Conservation (phyloP, 2,797 vertebrate species). For the Miichthys miiuy region DNA sequence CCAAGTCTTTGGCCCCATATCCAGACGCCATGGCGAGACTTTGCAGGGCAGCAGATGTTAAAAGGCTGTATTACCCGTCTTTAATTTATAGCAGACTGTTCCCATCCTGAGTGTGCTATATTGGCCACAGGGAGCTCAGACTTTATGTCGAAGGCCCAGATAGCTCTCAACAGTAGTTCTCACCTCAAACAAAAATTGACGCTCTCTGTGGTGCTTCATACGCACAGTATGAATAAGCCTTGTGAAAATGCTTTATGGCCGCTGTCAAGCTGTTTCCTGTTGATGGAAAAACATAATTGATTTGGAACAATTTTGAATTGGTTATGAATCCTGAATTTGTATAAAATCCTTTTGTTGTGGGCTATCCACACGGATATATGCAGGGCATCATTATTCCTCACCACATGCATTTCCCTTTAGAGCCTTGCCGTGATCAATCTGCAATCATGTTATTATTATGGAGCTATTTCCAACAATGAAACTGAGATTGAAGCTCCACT, state of each 20-base stretch:
- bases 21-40: constrained; percentile 42
- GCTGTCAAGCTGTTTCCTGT: constrained; percentile 52
- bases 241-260: constrained; percentile 52
- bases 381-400: constrained; percentile 74
- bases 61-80: constrained; percentile 61
- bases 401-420: constrained; percentile 72
- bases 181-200: constrained; percentile 59
- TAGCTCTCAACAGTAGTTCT: constrained; percentile 63
- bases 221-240: constrained; percentile 40
- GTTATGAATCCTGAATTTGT: constrained; percentile 59
- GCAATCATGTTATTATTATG: constrained; percentile 81
- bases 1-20: constrained; percentile 48
- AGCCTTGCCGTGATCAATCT: constrained; percentile 80
- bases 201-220: constrained; percentile 43
- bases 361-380: constrained; percentile 43
- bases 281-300: constrained; percentile 72
- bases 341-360: constrained; percentile 65
- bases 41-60: constrained; percentile 53
- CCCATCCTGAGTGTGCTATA: constrained; percentile 40
- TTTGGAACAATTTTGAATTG: constrained; percentile 66
- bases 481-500: constrained; percentile 71
- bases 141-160: constrained; percentile 65
- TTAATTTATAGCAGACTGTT: constrained; percentile 72
- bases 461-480: constrained; percentile 79
- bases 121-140: constrained; percentile 53